Percentiles rank a stretch among this genome's conserved stretches.
phyloP scores from a whole-genome alignment of 1,140 invertebrate genomes.

The Nebria ingens region DNA sequence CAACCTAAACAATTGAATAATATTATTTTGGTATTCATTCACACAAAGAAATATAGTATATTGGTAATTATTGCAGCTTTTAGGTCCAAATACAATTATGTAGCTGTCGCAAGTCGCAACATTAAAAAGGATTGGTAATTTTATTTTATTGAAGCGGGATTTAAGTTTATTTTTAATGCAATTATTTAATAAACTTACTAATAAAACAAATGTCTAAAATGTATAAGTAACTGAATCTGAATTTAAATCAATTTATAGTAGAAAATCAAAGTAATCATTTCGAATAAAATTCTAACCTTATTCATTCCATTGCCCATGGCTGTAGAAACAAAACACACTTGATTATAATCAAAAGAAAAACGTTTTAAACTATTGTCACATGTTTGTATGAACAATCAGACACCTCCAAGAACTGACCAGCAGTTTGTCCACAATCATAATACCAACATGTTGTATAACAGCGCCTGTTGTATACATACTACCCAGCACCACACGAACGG shows the following conservation, averaged over 20 bases:
- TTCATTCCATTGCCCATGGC: constrained; percentile 31
- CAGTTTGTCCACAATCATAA: no score
- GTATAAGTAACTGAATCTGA: background rate
- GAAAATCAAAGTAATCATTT: constrained; percentile 8
- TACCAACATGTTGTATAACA: background rate
- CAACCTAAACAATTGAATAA: no score
- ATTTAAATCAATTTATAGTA: constrained; percentile 5
- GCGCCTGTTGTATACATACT: background rate
- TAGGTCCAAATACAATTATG: background rate
- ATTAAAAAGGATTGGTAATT: background rate
- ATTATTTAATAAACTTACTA: background rate
- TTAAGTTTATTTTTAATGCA: background rate
- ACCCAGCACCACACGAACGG: background rate
- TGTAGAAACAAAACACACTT: constrained; percentile 14
- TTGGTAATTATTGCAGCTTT: no score
- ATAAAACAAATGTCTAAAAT: background rate
- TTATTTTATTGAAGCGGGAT: background rate
- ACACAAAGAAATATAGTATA: no score
- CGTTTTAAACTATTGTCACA: background rate
- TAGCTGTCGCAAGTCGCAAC: background rate
- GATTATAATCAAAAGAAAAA: no score
- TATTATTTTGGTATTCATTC: no score
- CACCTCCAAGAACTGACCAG: background rate
- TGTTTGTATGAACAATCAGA: background rate
- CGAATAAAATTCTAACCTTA: constrained; percentile 18